Conservation (phyloP, 1,140 invertebrate species). For the Zaprionus capensis region DNA sequence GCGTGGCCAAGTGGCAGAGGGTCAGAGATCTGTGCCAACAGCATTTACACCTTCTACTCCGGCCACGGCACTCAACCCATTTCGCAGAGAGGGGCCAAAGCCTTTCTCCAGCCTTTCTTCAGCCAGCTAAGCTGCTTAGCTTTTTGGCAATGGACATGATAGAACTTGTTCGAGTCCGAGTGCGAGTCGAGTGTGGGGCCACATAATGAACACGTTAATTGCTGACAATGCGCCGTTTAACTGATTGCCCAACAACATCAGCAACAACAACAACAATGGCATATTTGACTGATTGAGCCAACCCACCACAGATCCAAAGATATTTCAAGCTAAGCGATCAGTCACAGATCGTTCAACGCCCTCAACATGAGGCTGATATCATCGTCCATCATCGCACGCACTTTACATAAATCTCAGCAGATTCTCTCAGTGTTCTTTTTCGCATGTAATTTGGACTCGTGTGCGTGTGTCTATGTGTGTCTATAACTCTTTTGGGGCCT, state of each 20-base stretch:
- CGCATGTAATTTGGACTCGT: conserved; percentile 40
- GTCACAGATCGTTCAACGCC: conserved; percentile 49
- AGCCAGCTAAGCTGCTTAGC: conserved; percentile 45
- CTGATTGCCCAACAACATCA: conserved; percentile 41
- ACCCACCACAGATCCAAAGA: not conserved
- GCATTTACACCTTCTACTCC: conserved; percentile 53
- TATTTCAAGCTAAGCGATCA: conserved; percentile 16
- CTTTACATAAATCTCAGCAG: conserved; percentile 73
- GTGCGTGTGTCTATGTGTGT: conserved; percentile 9
- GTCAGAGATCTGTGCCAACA: conserved; percentile 34
- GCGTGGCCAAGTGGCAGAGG: conserved; percentile 8
- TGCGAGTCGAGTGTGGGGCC: not conserved
- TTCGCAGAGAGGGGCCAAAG: conserved; percentile 37
- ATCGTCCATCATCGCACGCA: conserved; percentile 31
- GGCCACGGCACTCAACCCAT: conserved; percentile 37
- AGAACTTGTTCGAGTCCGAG: not conserved
- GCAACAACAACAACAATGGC: not conserved
- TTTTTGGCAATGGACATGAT: not conserved
- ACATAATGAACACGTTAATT: conserved; percentile 70
- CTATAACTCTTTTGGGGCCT: conserved; percentile 43
- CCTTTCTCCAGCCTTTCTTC: conserved; percentile 52
- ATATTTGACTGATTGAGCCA: conserved; percentile 22
- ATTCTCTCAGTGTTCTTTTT: conserved; percentile 31
- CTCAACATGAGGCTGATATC: conserved; percentile 38
- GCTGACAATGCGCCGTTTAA: conserved; percentile 62